These are phyloP conservation scores for Desmophyllum pertusum DNA, from an alignment of 92 coral and sea anemone genomes.

Conservation along the genomic window DNA sequence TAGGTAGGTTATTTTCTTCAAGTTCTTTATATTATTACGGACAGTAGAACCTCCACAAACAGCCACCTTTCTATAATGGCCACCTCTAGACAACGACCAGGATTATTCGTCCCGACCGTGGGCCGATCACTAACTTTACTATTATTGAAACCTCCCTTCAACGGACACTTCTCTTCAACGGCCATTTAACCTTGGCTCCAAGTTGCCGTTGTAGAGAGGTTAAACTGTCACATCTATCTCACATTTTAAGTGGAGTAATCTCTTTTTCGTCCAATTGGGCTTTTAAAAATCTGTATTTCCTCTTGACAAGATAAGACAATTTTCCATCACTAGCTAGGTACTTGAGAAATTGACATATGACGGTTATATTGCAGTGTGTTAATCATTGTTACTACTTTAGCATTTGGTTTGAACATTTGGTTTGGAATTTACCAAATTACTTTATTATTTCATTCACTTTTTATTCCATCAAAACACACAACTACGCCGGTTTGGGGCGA, in stretches of 20 bases:
- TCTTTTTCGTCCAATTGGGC: neutral
- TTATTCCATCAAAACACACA: neutral
- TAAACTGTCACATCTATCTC: too few species aligned
- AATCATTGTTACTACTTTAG: neutral
- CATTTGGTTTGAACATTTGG: neutral
- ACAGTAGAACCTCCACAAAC: too few species aligned
- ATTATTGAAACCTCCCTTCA: too few species aligned
- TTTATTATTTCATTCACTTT: neutral
- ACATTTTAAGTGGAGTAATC: neutral
- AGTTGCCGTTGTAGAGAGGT: too few species aligned
- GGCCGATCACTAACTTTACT: too few species aligned
- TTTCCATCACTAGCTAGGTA: neutral
- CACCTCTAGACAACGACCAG: too few species aligned
- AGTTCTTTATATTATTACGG: neutral
- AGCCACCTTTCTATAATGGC: too few species aligned
- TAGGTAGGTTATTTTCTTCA: constrained; percentile 17
- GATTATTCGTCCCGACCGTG: too few species aligned
- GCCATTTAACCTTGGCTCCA: too few species aligned
- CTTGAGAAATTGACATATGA: neutral
- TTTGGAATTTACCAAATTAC: neutral
- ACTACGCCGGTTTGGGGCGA: too few species aligned
- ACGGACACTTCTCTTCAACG: too few species aligned
- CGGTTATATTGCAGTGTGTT: neutral
- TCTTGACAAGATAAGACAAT: neutral
- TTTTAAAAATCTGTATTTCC: neutral